Base-by-base conservation (phyloP, 2,113 vertebrate species). In the Centropus bengalensis region DNA sequence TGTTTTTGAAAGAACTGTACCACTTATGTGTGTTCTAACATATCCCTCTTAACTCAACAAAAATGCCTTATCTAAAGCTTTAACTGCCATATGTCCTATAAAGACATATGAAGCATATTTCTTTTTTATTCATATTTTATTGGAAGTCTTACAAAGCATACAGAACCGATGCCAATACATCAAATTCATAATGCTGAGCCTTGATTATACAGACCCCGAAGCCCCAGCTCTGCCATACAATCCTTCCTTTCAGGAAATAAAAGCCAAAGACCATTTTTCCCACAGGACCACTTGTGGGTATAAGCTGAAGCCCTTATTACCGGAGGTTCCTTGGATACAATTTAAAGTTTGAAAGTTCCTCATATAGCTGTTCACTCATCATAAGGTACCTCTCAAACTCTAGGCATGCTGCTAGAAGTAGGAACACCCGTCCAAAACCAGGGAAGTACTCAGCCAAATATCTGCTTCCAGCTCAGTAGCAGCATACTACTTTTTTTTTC, bases 201-300 rank as follows among this genome's bases (percentile, higher is more conserved):
- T 82, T 94, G 94, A 97, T 96, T 96, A 95, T 33, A 89, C 58
- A 95, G 95, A 89, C 64, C 80, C 86, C 2, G 76, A 94, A 96
- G 92, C 83, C 90, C 85, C 86, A 95, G 1, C 89, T 24, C 83
- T 96, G 96, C 93, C 89, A 91, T 89, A 92, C 83, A 96, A 96
- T 96, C 94, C 91, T 97, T 97, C 97, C 96, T 96, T 91, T 96
- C 91, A 95, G 94, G 94, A 96, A 96, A 96, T 96, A 91, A 96
- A 95, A 97, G 88, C 91, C 96, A 91, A 96, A 94, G 95, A 82
- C 94, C 89, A 94, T 28, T 68, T 96, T 92, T 96, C 97, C 92
- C 86, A 0, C 87, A 94, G 94, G 96, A 95, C 86, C 92, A 96
- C 89, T 96, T 97, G 96, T 4, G 95, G 95, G 90, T 52, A 96